Evolutionary conservation across 2,113 vertebrate species (phyloP), one percentile per base, ranked within the genome.

Genomic region (Equus przewalskii): DNA sequence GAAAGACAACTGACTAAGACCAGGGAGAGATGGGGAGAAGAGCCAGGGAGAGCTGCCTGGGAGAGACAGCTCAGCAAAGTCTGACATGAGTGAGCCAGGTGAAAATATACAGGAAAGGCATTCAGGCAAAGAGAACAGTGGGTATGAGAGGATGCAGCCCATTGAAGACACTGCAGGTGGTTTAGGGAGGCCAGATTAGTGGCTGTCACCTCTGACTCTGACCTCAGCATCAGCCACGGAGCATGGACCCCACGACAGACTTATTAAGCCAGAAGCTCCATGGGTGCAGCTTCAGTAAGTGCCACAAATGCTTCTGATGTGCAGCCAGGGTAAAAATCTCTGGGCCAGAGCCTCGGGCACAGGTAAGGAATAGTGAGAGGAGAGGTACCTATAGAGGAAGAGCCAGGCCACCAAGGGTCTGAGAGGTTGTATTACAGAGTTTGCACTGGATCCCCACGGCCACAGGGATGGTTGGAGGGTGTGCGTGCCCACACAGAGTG

Each of bases 1-100:
- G 65, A 91, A 91, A 91, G n/a, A 84, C 7, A 22, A 72, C 41
- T 56, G 19, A 79, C 44, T 49, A 87, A 95, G 58, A 91, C n/a
- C 75, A 79, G 62, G 36, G 14, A 30, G 11, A 80, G 60, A 26
- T 51, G 78, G 49, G 49, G 49, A 49, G 49, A 49, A 49, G 49
- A 49, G 49, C 49, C 49, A 49, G 49, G 49, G 49, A 49, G 49
- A 49, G 49, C 65, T 70, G 70, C 89, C 14, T 51, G 44, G 30
- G 24, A 36, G 9, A 76, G 51, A 56, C 86, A 67, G 14, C 15
- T 54, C 36, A 54, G 33, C 64, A 62, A 21, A 78, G 36, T 56
- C 22, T 94, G 41, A 49, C 51, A 22, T 36, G 28, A 94, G 73
- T 51, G 33, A 76, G 44, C n/a, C 44, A 11, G 19, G 18, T 64